Conservation (phyloP, 2,113 vertebrate species). For the Picathartes gymnocephalus region DNA sequence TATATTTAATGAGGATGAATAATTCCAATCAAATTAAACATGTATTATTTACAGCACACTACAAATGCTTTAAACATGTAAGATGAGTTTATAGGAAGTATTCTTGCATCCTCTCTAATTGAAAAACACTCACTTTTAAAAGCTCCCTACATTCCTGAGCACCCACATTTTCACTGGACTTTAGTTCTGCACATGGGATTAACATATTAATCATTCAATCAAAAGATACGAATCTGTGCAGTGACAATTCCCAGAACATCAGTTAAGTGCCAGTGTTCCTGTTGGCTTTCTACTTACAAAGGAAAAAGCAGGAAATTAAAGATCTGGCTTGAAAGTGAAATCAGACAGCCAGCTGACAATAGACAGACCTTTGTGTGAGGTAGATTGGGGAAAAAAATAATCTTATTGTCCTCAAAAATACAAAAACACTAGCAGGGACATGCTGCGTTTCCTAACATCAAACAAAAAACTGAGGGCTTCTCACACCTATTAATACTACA, state of each 20-base stretch:
- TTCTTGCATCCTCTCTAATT: background rate
- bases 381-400: background rate
- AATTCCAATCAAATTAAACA: background rate
- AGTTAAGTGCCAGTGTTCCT: background rate
- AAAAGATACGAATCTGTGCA: background rate
- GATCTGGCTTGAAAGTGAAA: background rate
- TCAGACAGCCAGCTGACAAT: background rate
- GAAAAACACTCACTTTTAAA: background rate
- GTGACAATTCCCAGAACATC: background rate
- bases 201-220: background rate
- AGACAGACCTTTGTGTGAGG: background rate
- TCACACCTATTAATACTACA: background rate
- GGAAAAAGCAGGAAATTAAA: background rate
- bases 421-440: background rate
- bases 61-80: background rate
- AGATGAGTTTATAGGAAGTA: background rate
- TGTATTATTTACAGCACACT: background rate
- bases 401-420: background rate
- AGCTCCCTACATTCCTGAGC: background rate
- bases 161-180: background rate
- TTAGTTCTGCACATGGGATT: background rate
- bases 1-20: background rate
- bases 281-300: background rate
- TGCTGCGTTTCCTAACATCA: background rate
- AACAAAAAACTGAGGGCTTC: background rate